A percentile compares a stretch with the other conserved stretches of the same genome.
These are phyloP conservation scores for Collichthys lucidus DNA, from an alignment of 2,113 vertebrate genomes.

Conservation along the genomic window DNA sequence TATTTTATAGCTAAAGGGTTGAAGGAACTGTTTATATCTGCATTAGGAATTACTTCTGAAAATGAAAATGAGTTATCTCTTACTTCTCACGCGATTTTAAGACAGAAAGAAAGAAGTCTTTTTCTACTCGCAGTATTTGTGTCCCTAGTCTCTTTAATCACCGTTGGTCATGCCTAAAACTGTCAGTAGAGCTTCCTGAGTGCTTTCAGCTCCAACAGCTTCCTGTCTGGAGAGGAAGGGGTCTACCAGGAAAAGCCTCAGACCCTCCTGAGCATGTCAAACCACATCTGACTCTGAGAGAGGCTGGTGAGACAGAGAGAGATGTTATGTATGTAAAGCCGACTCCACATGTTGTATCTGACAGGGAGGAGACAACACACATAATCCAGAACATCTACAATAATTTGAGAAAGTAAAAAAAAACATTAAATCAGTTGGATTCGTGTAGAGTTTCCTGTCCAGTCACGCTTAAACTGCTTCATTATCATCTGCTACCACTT, in stretches of 20 bases:
- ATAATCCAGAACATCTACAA: neutral
- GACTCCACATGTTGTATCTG: neutral
- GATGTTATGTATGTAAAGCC: neutral
- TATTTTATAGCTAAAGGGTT: neutral
- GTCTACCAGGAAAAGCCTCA: constrained; percentile 52
- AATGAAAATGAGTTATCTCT: neutral
- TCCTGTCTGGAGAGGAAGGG: constrained; percentile 71
- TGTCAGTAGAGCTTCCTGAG: constrained; percentile 57
- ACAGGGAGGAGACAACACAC: neutral
- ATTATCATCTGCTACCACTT: constrained; percentile 19
- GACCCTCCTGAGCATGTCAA: neutral
- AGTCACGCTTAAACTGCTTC: neutral
- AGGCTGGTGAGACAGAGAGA: neutral
- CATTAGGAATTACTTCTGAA: neutral
- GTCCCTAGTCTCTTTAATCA: neutral
- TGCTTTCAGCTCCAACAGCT: constrained; percentile 51
- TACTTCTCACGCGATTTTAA: neutral
- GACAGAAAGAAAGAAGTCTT: neutral
- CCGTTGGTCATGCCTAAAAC: neutral
- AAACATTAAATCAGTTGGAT: neutral
- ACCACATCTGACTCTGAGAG: neutral
- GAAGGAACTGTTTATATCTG: neutral
- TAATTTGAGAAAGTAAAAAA: constrained; percentile 27
- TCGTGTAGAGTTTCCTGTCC: neutral
- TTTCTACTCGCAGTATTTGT: neutral